Conservation (phyloP, 2,888 invertebrate species). For the Pilophorus perplexus region DNA sequence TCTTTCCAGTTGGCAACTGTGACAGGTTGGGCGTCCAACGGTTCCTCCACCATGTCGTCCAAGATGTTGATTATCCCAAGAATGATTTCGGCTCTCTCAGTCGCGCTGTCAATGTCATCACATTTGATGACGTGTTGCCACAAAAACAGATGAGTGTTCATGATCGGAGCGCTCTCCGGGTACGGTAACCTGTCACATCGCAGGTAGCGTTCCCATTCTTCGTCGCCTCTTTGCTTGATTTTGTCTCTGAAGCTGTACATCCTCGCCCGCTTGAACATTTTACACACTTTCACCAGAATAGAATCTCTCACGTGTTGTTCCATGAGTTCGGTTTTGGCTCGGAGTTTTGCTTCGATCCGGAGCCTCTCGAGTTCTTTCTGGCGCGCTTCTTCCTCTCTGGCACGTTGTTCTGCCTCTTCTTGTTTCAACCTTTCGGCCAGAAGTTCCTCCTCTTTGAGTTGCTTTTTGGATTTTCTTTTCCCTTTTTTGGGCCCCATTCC, state of each 20-base stretch:
- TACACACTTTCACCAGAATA: constrained; percentile 31
- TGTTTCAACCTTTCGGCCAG: constrained; percentile 34
- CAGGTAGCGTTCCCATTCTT: constrained; percentile 61
- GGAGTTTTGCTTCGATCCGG: constrained; percentile 44
- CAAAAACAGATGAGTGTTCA: constrained; percentile 60
- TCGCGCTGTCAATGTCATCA: constrained; percentile 41
- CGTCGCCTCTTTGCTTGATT: constrained; percentile 41
- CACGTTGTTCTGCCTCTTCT: constrained; percentile 54
- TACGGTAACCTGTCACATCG: constrained; percentile 63
- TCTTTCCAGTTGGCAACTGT: constrained; percentile 48
- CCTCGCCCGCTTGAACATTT: constrained; percentile 35
- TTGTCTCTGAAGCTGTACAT: constrained; percentile 46
- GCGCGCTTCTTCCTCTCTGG: constrained; percentile 46
- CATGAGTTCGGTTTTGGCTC: constrained; percentile 45
- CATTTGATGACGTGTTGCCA: constrained; percentile 55
- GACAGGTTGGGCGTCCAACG: constrained; percentile 45
- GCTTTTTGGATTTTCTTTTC: constrained; percentile 37
- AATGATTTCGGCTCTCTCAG: constrained; percentile 41
- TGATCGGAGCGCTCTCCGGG: constrained; percentile 57
- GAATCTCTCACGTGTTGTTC: constrained; percentile 45
- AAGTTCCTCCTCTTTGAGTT: constrained; percentile 35
- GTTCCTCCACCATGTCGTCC: constrained; percentile 48
- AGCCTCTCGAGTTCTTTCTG: constrained; percentile 44
- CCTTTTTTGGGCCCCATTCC: constrained; percentile 40
- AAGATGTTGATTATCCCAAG: constrained; percentile 43